These are phyloP conservation scores for Drosophila lowei DNA, from an alignment of 1,140 invertebrate genomes.

Conservation along the genomic window DNA sequence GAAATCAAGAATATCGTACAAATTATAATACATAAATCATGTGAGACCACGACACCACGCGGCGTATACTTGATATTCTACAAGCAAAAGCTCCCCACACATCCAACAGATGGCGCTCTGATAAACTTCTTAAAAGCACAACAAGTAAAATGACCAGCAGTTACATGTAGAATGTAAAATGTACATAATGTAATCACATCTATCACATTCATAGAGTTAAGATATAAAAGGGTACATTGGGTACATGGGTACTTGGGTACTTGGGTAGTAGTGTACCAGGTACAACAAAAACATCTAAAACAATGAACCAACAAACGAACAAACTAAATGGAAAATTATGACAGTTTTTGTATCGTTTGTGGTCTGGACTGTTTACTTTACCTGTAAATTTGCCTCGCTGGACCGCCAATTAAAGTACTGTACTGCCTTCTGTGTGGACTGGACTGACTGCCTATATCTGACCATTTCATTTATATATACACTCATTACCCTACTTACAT, in stretches of 20 bases:
- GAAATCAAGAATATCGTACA: conserved; percentile 37
- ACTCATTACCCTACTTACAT: conserved; percentile 26
- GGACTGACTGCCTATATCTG: not conserved
- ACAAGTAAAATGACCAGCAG: conserved; percentile 1
- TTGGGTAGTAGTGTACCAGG: no score
- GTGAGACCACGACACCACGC: conserved; percentile 43
- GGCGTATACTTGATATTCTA: conserved; percentile 57
- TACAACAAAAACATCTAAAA: conserved; percentile 9
- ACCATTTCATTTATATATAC: conserved; percentile 19
- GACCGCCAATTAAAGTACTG: conserved; percentile 13
- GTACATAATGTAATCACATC: not conserved
- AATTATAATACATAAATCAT: conserved; percentile 44
- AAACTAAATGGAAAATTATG: conserved; percentile 21
- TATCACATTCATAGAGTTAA: no score
- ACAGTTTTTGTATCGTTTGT: not conserved
- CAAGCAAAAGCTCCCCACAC: conserved; percentile 41
- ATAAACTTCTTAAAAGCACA: not conserved
- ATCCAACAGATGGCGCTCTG: conserved; percentile 32
- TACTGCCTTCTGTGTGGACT: no score
- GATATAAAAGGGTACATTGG: not conserved
- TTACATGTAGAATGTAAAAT: not conserved
- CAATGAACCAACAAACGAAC: conserved; percentile 47
- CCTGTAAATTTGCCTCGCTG: conserved; percentile 31
- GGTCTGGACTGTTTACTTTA: conserved; percentile 17
- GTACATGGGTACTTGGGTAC: not conserved